A percentile compares a stretch with the other conserved stretches of the same genome.
Evolutionary conservation across 2,888 invertebrate genomes (phyloP).

Genomic region (Cosmopolites sordidus): DNA sequence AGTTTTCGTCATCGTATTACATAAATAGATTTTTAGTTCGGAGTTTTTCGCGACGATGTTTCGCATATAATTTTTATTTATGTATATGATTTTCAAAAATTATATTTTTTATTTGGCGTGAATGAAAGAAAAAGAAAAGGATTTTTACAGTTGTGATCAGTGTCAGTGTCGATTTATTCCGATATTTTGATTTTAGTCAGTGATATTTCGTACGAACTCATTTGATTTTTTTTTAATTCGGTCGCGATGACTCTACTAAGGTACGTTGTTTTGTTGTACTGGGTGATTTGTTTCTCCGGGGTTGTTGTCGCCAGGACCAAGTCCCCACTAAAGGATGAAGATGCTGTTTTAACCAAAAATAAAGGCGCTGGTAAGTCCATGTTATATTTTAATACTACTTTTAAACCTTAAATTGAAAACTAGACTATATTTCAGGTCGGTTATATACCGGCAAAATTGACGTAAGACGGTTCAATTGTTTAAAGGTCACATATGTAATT

Average conservation of each 20-base stretch:
- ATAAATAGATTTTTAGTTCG: conserved; percentile 24
- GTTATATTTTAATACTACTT: too few relatives aligned
- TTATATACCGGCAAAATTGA: conserved; percentile 1
- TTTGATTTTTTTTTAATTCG: too few relatives aligned
- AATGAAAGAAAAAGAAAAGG: too few relatives aligned
- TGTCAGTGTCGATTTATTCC: conserved; percentile 9
- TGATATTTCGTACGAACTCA: too few relatives aligned
- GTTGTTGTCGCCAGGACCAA: conserved; percentile 36
- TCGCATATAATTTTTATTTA: conserved; percentile 9
- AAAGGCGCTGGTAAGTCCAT: conserved; percentile 42
- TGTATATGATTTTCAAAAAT: too few relatives aligned
- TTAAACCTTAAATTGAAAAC: not conserved
- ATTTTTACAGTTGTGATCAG: conserved; percentile 3
- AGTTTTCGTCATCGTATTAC: conserved; percentile 26
- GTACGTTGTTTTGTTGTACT: conserved; percentile 11
- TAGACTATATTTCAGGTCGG: not conserved
- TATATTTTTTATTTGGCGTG: not conserved
- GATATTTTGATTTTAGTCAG: too few relatives aligned
- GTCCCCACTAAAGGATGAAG: conserved; percentile 42
- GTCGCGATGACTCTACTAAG: conserved; percentile 12
- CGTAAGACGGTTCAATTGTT: not conserved
- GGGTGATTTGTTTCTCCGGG: conserved; percentile 22
- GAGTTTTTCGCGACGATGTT: conserved; percentile 11
- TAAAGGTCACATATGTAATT: not conserved
- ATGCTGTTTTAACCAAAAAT: conserved; percentile 38